Percentiles rank a stretch among this genome's conserved stretches.
Conservation (phyloP, 2,888 invertebrate species). For the Caenorhabditis sp. region DNA sequence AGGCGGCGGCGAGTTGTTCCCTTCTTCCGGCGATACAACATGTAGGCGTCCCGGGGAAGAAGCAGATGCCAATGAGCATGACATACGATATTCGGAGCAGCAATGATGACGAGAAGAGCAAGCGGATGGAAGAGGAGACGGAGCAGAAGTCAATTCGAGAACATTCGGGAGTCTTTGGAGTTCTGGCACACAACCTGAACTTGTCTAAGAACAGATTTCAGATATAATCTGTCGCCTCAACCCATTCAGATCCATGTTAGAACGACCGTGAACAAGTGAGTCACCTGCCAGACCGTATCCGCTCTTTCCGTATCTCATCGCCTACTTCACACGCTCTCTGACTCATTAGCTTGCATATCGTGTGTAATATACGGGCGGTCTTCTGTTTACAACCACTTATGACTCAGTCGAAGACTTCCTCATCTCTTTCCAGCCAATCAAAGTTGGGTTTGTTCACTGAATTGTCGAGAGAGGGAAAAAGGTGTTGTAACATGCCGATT, state of each 20-base stretch:
- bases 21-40: conserved; percentile 2
- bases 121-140: background rate
- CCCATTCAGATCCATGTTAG: no score
- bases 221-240: no score
- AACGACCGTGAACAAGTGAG: no score
- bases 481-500: background rate
- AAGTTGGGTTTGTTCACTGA: conserved; percentile 4
- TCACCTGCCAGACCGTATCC: background rate
- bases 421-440: conserved; percentile 2
- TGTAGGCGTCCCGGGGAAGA: background rate
- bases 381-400: conserved; percentile 22
- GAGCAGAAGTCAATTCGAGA: background rate
- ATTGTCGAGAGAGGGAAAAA: background rate
- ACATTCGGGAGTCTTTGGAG: no score
- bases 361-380: conserved; percentile 8
- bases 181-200: no score
- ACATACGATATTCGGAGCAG: conserved; percentile 30
- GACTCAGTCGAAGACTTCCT: conserved; percentile 15
- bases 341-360: conserved; percentile 14
- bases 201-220: no score
- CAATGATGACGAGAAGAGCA: background rate
- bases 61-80: conserved; percentile 2
- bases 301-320: background rate
- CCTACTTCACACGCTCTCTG: conserved; percentile 5
- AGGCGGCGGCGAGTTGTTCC: background rate